phyloP scores from a whole-genome alignment of 2,797 vertebrate genomes.

The Oreochromis mossambicus region DNA sequence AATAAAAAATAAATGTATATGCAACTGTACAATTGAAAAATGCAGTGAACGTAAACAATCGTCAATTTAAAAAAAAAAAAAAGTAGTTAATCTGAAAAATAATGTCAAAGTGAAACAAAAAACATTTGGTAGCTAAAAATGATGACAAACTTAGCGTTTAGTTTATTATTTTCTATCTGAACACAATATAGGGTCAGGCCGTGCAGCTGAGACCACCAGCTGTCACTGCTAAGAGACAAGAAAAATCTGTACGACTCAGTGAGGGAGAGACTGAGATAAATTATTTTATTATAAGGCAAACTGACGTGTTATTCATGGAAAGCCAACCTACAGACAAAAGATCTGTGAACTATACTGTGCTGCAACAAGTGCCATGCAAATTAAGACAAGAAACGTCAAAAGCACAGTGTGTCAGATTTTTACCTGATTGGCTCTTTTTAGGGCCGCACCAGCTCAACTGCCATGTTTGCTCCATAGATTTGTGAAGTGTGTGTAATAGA shows the following conservation, averaged over 20 bases:
- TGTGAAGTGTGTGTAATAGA: neutral
- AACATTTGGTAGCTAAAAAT: neutral
- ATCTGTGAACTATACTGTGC: neutral
- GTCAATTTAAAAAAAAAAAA: neutral
- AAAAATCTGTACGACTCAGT: fast-evolving
- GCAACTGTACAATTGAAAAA: fast-evolving
- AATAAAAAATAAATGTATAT: neutral
- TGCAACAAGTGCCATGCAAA: neutral
- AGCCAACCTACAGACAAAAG: fast-evolving
- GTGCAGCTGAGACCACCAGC: neutral
- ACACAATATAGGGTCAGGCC: neutral
- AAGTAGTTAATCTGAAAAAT: neutral
- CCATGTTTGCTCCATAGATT: neutral
- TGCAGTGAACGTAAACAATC: neutral
- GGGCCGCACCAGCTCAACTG: fast-evolving
- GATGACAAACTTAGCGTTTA: neutral
- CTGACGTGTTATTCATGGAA: fast-evolving
- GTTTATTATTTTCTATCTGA: neutral
- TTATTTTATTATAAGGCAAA: fast-evolving
- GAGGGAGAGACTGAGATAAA: neutral
- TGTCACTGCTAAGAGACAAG: neutral
- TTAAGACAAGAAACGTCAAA: fast-evolving
- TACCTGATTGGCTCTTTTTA: neutral
- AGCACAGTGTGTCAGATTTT: fast-evolving
- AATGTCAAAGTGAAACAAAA: neutral